Evolutionary conservation across 2,888 invertebrate genomes (phyloP), one percentile per base, ranked within the genome.

Genomic region (Drosophila mulleri): DNA sequence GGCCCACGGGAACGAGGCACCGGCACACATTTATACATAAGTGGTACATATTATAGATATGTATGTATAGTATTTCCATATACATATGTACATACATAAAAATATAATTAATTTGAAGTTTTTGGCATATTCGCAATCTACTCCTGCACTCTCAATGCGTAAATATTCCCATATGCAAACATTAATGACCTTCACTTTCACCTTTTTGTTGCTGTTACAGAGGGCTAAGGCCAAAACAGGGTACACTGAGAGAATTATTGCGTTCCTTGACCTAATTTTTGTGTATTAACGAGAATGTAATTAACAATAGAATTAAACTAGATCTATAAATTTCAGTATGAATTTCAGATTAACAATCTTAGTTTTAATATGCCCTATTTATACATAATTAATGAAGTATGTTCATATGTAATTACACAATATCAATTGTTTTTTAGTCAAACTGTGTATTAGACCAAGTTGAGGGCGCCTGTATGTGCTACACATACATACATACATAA

Each of bases 111-210:
- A 64, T 77, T 85, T 85, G 61, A 79, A 77, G 80, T 77, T 83
- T 78, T 83, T 78, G 62, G 67, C 70, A 64, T 75, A 78, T 76
- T 76, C 48, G 67, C 29, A 65, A 59, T 52, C 59, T 52, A 65
- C 61, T 52, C 59, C 48, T 67, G 68, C 68, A 57, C 69, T 53
- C 59, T 69, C 26, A 65, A 69, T 72, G 66, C 64, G 75, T 73
- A 78, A 76, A 78, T 71, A 88, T 78, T 83, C 81, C 66, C 83
- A 80, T 88, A 87, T 89, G 85, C 88, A 84, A 86, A 87, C 80
- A 82, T 82, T 87, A 84, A 84, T 88, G 86, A 86, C 86, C 86
- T 86, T 86, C 86, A 86, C 86, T 86, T 86, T 86, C 86, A 84
- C 86, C 88, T 80, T 63, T 62, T 44, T 78, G 54, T 61, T 59